These are phyloP conservation scores for Drosophila oshimai DNA, from an alignment of 1,140 invertebrate genomes.

Conservation along the genomic window DNA sequence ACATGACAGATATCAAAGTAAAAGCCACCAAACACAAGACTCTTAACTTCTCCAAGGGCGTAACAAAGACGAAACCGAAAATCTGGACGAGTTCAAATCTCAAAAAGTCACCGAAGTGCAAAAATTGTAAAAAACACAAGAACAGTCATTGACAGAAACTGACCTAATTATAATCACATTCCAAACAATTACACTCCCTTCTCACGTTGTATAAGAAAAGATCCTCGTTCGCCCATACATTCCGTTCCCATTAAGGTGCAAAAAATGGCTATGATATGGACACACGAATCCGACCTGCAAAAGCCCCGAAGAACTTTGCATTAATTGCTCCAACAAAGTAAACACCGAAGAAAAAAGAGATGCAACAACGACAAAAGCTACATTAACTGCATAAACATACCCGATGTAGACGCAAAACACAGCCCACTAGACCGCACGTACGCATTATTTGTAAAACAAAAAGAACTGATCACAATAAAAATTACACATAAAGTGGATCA, in stretches of 20 bases:
- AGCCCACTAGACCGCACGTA: constrained; percentile 22
- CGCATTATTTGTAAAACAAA: no score
- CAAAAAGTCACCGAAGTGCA: neutral
- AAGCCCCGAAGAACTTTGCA: neutral
- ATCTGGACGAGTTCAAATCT: neutral
- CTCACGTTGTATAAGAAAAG: neutral
- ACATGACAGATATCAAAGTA: neutral
- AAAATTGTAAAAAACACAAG: constrained; percentile 1
- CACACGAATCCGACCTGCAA: constrained; percentile 3
- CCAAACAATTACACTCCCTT: neutral
- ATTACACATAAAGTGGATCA: no score
- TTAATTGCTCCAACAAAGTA: no score
- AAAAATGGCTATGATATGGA: constrained; percentile 3
- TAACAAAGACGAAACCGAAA: constrained; percentile 3
- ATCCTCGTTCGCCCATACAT: neutral
- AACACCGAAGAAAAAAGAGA: neutral
- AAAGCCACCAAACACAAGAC: neutral
- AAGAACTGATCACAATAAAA: no score
- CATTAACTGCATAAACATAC: constrained; percentile 15
- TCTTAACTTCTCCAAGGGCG: neutral
- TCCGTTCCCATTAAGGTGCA: neutral
- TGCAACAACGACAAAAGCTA: neutral
- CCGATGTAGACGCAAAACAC: constrained; percentile 1
- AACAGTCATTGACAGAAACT: neutral
- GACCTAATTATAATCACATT: neutral